Evolutionary conservation across 2,797 vertebrate genomes (phyloP).

Genomic region (Austrolebias charrua): DNA sequence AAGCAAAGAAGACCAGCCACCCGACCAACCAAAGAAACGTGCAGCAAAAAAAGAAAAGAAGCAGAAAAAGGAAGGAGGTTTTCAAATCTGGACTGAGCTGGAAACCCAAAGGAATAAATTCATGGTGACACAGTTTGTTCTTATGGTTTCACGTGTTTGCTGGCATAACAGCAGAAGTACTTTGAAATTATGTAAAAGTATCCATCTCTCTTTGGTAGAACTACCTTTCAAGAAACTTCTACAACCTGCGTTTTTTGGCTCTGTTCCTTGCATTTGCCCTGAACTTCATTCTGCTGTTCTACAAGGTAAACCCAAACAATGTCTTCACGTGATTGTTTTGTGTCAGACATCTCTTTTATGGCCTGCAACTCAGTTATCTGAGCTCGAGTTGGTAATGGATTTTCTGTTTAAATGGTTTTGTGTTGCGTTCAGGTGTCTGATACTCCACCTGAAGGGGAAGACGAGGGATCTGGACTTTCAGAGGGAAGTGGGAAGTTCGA

Average conservation of each 20-base stretch:
- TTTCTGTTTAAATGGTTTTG: background rate
- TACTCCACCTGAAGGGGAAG: constrained; percentile 79
- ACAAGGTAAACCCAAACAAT: constrained; percentile 70
- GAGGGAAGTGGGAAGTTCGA: constrained; percentile 78
- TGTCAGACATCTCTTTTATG: background rate
- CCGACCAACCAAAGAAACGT: constrained; percentile 59
- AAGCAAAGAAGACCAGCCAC: constrained; percentile 44
- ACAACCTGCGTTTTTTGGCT: constrained; percentile 91
- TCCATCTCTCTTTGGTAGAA: constrained; percentile 77
- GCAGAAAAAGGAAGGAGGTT: constrained; percentile 56
- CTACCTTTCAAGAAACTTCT: constrained; percentile 94
- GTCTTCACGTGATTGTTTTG: background rate
- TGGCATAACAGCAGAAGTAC: background rate
- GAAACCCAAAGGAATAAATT: constrained; percentile 92
- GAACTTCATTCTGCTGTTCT: constrained; percentile 96
- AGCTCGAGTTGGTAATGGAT: background rate
- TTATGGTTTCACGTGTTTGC: constrained; percentile 1
- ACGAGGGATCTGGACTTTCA: constrained; percentile 69
- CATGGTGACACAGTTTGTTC: constrained; percentile 77
- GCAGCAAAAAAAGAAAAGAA: constrained; percentile 77
- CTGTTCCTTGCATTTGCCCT: constrained; percentile 92
- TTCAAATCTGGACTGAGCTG: constrained; percentile 90
- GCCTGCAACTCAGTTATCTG: background rate
- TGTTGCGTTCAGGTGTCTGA: constrained; percentile 86
- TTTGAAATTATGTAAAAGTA: background rate